A percentile compares a stretch with the other conserved stretches of the same genome.
These are phyloP conservation scores for Cyrtodaria siliqua DNA, from an alignment of 2,888 invertebrate genomes.

Conservation along the genomic window DNA sequence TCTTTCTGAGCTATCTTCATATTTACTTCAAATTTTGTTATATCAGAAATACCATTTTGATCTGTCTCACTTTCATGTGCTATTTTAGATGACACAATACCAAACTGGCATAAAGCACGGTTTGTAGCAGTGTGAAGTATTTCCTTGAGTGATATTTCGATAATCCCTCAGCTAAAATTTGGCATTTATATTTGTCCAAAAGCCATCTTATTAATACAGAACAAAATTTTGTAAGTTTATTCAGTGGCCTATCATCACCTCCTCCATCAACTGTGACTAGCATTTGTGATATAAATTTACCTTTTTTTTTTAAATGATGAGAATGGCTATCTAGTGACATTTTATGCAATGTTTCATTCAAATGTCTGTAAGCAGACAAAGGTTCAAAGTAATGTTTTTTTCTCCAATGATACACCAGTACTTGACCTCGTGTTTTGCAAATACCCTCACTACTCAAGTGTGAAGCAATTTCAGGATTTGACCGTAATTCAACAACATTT, in stretches of 20 bases:
- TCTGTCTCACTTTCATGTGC: background rate
- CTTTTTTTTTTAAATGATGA: background rate
- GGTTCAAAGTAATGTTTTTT: conserved; percentile 5
- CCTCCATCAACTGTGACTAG: conserved; percentile 32
- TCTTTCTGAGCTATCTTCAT: conserved; percentile 25
- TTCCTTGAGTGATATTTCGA: no score
- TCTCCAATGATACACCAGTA: no score
- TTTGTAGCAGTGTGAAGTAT: no score
- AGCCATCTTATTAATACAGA: conserved; percentile 17
- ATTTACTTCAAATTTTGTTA: conserved; percentile 23
- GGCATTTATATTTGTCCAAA: conserved; percentile 18
- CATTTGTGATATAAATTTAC: conserved; percentile 15
- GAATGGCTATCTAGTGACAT: conserved; percentile 35
- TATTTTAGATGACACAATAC: conserved; percentile 15
- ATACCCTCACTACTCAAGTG: conserved; percentile 13
- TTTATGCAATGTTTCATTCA: conserved; percentile 30
- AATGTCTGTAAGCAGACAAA: conserved; percentile 15
- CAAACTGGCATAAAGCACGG: conserved; percentile 18
- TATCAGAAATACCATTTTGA: conserved; percentile 1
- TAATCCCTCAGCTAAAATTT: conserved; percentile 30
- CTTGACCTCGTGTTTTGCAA: conserved; percentile 18
- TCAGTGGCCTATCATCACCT: conserved; percentile 28
- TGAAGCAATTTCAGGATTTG: conserved; percentile 5
- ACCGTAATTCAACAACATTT: conserved; percentile 19
- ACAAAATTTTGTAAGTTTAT: conserved; percentile 22